phyloP scores from a whole-genome alignment of 2,797 vertebrate genomes.

The Antrozous pallidus region DNA sequence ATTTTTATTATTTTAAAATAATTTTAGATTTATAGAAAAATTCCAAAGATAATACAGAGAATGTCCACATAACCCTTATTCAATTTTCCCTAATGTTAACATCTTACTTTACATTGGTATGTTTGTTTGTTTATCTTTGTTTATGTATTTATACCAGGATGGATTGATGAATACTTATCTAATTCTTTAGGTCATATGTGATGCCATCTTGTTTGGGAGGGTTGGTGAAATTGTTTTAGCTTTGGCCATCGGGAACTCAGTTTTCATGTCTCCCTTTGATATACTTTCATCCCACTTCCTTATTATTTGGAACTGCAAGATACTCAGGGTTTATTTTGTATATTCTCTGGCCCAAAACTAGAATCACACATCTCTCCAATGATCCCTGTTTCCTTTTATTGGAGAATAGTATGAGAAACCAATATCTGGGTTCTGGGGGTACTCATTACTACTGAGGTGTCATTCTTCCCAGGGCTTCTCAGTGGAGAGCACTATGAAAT shows the following conservation, averaged over 20 bases:
- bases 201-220: not conserved
- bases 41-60: not conserved
- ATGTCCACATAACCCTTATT: not conserved
- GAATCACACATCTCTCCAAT: not conserved
- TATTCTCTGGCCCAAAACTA: not conserved
- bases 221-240: not conserved
- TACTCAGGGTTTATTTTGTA: not conserved
- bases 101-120: not conserved
- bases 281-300: not conserved
- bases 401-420: not conserved
- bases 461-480: not conserved
- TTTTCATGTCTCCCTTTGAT: conserved; percentile 5
- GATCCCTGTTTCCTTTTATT: not conserved
- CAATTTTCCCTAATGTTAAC: not conserved
- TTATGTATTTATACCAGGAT: not conserved
- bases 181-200: not conserved
- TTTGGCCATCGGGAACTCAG: not conserved
- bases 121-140: not conserved
- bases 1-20: conserved; percentile 19
- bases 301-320: not conserved
- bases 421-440: not conserved
- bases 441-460: not conserved
- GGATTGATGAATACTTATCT: not conserved
- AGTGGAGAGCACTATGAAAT: not conserved
- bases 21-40: conserved; percentile 22